Evolutionary conservation across 2,888 invertebrate species (phyloP).

Genomic region (Eilema griseolum): DNA sequence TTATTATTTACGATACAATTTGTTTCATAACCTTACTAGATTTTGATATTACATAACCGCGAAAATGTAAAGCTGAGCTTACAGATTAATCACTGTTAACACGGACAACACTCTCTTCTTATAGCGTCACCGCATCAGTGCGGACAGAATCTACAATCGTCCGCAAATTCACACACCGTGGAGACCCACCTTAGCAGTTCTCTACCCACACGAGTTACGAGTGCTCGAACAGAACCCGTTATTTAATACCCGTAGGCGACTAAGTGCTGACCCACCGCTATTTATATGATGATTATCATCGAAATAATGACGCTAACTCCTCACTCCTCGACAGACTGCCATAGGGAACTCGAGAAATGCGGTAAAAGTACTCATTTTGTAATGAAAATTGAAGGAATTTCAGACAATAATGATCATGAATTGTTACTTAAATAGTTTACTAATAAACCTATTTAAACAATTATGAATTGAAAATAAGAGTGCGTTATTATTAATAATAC

Average conservation of each 20-base stretch:
- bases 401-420: background rate
- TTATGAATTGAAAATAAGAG: too few relatives aligned
- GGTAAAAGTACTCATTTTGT: background rate
- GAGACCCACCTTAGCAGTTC: slow-evolving; percentile 10
- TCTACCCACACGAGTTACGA: slow-evolving; percentile 37
- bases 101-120: too few relatives aligned
- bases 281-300: slow-evolving; percentile 41
- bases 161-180: background rate
- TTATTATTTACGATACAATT: too few relatives aligned
- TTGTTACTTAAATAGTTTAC: too few relatives aligned
- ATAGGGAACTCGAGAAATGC: background rate
- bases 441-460: too few relatives aligned
- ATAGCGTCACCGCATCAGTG: background rate
- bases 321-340: background rate
- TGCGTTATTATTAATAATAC: too few relatives aligned
- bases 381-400: background rate
- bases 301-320: slow-evolving; percentile 19
- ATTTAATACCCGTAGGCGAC: slow-evolving; percentile 43
- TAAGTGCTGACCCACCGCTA: slow-evolving; percentile 22
- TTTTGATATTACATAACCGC: too few relatives aligned
- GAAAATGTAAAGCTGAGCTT: background rate
- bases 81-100: background rate
- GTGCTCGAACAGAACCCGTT: slow-evolving; percentile 32
- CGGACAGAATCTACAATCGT: background rate
- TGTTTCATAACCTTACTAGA: too few relatives aligned